Percentiles rank a stretch among this genome's conserved stretches.
These are phyloP conservation scores for Serinus canaria DNA, from an alignment of 2,113 vertebrate species.

Conservation along the genomic window DNA sequence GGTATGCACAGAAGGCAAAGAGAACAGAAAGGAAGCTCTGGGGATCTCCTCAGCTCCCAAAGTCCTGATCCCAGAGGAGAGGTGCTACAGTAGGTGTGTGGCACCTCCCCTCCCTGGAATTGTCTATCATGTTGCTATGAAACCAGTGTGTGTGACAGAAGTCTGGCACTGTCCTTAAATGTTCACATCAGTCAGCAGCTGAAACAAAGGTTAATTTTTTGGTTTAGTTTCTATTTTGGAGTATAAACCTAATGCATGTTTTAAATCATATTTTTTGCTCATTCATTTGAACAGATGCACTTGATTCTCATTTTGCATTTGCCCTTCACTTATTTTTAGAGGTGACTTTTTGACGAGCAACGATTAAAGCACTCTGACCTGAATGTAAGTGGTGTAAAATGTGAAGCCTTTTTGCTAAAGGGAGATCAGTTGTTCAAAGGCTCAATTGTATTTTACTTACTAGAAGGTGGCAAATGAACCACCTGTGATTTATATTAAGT, in stretches of 20 bases:
- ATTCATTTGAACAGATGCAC: not conserved
- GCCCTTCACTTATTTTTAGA: conserved; percentile 1
- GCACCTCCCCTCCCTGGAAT: not conserved
- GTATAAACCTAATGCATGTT: not conserved
- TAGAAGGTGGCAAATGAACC: not conserved
- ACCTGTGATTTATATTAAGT: conserved; percentile 2
- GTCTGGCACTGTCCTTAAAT: not conserved
- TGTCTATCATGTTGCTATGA: not conserved
- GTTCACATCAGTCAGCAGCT: not conserved
- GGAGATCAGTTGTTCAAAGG: not conserved
- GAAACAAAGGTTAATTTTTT: not conserved
- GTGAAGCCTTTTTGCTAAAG: not conserved
- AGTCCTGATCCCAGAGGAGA: not conserved
- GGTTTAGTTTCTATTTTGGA: not conserved
- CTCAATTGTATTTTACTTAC: not conserved
- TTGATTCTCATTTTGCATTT: not conserved
- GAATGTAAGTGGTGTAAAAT: not conserved
- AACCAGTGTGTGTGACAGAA: not conserved
- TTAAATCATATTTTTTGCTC: not conserved
- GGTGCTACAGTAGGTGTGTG: not conserved
- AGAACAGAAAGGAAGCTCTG: not conserved
- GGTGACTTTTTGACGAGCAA: not conserved
- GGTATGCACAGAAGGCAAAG: accelerated
- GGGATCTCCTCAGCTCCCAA: not conserved
- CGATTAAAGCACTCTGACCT: not conserved